phyloP scores from a whole-genome alignment of 2,888 invertebrate genomes.

The Melieria crassipennis region DNA sequence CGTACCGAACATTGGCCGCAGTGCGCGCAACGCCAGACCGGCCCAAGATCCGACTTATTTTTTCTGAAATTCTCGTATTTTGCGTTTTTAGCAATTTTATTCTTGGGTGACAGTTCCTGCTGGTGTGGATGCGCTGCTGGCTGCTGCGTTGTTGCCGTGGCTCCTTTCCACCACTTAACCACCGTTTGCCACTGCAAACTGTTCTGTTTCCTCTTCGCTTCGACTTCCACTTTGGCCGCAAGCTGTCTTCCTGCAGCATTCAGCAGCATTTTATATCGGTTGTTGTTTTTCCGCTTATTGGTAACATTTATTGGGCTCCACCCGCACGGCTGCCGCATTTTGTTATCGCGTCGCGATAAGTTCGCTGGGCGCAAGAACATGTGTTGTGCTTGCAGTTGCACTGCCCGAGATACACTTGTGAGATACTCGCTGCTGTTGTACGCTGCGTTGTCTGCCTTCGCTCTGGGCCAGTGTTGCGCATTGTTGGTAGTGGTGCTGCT shows the following conservation, averaged over 20 bases:
- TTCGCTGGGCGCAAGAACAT: constrained; percentile 62
- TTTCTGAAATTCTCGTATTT: too few relatives aligned
- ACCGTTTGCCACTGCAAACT: not conserved
- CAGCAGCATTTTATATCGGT: constrained; percentile 18
- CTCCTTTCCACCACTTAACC: too few relatives aligned
- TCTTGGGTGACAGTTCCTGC: too few relatives aligned
- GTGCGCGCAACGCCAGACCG: too few relatives aligned
- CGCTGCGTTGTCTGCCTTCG: constrained; percentile 9
- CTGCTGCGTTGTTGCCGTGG: too few relatives aligned
- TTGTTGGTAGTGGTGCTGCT: constrained; percentile 22
- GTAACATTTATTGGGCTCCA: not conserved
- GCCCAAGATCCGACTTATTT: too few relatives aligned
- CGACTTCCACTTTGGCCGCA: not conserved
- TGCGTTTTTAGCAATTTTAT: too few relatives aligned
- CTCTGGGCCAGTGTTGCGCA: constrained; percentile 29
- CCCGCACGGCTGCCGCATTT: not conserved
- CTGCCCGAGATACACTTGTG: constrained; percentile 38
- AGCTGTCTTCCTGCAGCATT: constrained; percentile 9
- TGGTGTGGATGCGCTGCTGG: too few relatives aligned
- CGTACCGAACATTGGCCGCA: too few relatives aligned
- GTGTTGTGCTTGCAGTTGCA: constrained; percentile 56
- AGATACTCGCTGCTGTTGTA: constrained; percentile 19
- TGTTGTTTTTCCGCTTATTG: not conserved
- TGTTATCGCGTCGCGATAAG: constrained; percentile 35
- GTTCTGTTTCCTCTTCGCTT: not conserved